Base-by-base conservation (phyloP, 2,113 vertebrate species). In the Stigmatopora nigra region DNA sequence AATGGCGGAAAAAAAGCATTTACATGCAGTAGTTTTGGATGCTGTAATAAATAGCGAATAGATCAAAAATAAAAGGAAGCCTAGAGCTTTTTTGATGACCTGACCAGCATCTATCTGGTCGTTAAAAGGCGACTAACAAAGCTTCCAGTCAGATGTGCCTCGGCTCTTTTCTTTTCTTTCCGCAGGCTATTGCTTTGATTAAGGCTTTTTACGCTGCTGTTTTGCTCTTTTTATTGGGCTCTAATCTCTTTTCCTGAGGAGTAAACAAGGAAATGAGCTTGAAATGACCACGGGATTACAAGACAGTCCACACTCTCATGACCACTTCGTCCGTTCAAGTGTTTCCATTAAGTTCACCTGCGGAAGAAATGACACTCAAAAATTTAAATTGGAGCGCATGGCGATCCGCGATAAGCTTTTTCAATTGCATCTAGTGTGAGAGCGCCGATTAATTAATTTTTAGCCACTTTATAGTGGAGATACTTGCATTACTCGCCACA, bases 321-420 rank as follows among this genome's bases (percentile, higher is more conserved):
- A 51, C n/a, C 20, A 60, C 57, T 38, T 53, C 31, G 49, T 61
- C 41, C 7, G 25, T 3, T 31, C 25, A 31, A 41, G 38, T 41
- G 38, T 41, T 61, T 25, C 57, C 67, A 65, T 70, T 64, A 47
- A 10, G 55, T 49, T 63, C 65, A 79, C 82, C 88, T 78, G 84
- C 82, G 84, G 69, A 84, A 79, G 74, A 82, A 88, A 77, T 61
- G 76, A 62, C 68, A 63, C 75, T 87, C 77, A 79, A 85, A 65
- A 82, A 66, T 71, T 81, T 63, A 8, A 6, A 41, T 41, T 84
- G 85, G 78, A 87, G 67, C 76, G 59, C 64, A 72, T 69, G 68
- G 63, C 69, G 64, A 72, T 76, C 70, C 64, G 69, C 64, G 64
- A 76, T 72, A 49, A 41, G 65, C 74, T 60, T 68, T 68, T 58